These are phyloP conservation scores for Eremobia ochroleuca DNA, from an alignment of 2,888 invertebrate species.

Conservation along the genomic window DNA sequence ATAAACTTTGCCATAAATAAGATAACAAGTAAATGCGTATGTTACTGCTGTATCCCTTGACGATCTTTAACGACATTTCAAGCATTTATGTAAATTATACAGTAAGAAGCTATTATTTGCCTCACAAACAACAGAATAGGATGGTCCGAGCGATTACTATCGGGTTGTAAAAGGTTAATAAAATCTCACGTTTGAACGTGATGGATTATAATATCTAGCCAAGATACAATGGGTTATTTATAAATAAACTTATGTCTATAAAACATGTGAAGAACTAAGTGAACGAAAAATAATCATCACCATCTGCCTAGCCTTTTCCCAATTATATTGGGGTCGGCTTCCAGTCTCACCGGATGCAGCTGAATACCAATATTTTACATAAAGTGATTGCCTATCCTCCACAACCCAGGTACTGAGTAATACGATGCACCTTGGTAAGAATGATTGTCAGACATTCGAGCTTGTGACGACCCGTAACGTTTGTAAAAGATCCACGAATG, in stretches of 20 bases:
- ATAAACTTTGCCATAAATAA: neutral
- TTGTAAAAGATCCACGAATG: too few species aligned
- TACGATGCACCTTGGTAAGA: too few species aligned
- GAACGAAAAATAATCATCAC: neutral
- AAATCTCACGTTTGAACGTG: constrained; percentile 39
- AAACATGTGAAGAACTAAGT: neutral
- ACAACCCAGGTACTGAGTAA: too few species aligned
- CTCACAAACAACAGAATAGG: constrained; percentile 30
- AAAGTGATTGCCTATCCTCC: too few species aligned
- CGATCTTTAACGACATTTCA: constrained; percentile 20
- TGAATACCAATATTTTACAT: neutral
- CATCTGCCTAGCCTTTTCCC: too few species aligned
- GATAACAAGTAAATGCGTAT: neutral
- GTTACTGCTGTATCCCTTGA: neutral
- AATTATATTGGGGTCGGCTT: too few species aligned
- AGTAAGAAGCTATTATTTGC: neutral
- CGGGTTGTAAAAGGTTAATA: constrained; percentile 2
- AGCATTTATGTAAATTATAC: constrained; percentile 32
- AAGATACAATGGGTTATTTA: neutral
- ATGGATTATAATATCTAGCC: neutral
- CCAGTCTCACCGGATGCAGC: too few species aligned
- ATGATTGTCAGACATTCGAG: too few species aligned
- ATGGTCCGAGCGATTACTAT: constrained; percentile 11
- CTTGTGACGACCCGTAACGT: too few species aligned
- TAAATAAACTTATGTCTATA: neutral